These are phyloP conservation scores for Kryptopterus vitreolus DNA, from an alignment of 2,797 vertebrate species.

Conservation along the genomic window DNA sequence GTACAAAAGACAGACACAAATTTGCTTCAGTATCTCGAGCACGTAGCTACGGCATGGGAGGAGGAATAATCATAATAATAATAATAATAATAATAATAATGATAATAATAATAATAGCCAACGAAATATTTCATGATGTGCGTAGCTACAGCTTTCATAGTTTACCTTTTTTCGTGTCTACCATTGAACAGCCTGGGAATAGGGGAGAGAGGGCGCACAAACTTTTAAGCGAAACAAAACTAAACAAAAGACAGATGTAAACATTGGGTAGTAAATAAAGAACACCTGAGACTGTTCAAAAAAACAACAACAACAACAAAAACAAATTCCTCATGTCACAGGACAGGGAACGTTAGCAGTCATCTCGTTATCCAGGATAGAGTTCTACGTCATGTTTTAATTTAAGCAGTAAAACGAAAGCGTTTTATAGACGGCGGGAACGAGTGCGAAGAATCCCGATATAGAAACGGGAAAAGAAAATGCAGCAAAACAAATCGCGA, in stretches of 20 bases:
- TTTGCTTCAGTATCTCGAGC: slow-evolving; percentile 65
- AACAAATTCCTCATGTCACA: slow-evolving; percentile 36
- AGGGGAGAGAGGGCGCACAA: slow-evolving; percentile 10
- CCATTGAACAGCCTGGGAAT: slow-evolving; percentile 28
- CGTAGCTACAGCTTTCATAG: slow-evolving; percentile 70
- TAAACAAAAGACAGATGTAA: slow-evolving; percentile 64
- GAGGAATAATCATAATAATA: not conserved
- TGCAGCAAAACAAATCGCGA: too few species aligned
- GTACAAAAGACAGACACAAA: slow-evolving; percentile 56
- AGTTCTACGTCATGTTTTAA: too few species aligned
- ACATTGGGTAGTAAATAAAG: slow-evolving; percentile 59
- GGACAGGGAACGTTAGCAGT: slow-evolving; percentile 33
- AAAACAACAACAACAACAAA: too few species aligned
- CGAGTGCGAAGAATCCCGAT: too few species aligned
- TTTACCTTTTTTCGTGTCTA: slow-evolving; percentile 61
- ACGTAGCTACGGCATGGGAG: slow-evolving; percentile 47
- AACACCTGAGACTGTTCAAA: slow-evolving; percentile 63
- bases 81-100: not conserved
- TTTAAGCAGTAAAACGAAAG: too few species aligned
- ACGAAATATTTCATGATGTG: slow-evolving; percentile 11
- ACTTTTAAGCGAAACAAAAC: not conserved
- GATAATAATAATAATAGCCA: slow-evolving; percentile 5
- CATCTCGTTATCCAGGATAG: slow-evolving; percentile 26
- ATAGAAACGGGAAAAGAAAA: too few species aligned
- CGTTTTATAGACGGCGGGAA: too few species aligned